These are phyloP conservation scores for Chromobotia macracanthus DNA, from an alignment of 2,797 vertebrate species.

Conservation along the genomic window DNA sequence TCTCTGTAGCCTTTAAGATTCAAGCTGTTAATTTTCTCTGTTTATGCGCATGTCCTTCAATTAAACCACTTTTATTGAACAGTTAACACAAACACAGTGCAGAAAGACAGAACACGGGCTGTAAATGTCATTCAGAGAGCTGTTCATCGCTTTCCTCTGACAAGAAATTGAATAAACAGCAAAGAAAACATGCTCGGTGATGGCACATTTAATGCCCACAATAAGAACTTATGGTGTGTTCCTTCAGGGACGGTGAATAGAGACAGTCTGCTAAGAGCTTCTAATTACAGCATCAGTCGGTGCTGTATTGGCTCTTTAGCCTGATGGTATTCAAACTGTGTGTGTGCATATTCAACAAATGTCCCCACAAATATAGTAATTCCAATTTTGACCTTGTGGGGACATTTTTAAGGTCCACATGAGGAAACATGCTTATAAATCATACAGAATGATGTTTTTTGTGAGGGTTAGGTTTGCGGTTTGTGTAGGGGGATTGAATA, in stretches of 20 bases:
- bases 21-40: conserved; percentile 20
- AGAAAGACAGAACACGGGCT: conserved; percentile 1
- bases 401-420: too few relatives aligned
- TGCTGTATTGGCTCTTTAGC: conserved; percentile 21
- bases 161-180: conserved; percentile 42
- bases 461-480: too few relatives aligned
- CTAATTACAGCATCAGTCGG: conserved; percentile 23
- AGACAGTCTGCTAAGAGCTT: conserved; percentile 39
- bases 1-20: conserved; percentile 20
- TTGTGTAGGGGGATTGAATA: too few relatives aligned
- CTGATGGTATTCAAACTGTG: conserved; percentile 8
- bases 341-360: conserved; percentile 1
- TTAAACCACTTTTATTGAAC: conserved; percentile 21
- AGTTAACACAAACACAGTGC: conserved; percentile 22
- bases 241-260: conserved; percentile 36
- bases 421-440: too few relatives aligned
- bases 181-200: conserved; percentile 36
- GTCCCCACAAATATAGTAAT: not conserved
- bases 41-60: conserved; percentile 25
- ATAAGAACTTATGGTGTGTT: conserved; percentile 42
- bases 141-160: conserved; percentile 31
- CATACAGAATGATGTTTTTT: too few relatives aligned
- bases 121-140: conserved; percentile 48
- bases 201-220: conserved; percentile 45
- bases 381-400: too few relatives aligned